Conservation (phyloP, 2,888 invertebrate species). For the Caenorhabditis sp. region DNA sequence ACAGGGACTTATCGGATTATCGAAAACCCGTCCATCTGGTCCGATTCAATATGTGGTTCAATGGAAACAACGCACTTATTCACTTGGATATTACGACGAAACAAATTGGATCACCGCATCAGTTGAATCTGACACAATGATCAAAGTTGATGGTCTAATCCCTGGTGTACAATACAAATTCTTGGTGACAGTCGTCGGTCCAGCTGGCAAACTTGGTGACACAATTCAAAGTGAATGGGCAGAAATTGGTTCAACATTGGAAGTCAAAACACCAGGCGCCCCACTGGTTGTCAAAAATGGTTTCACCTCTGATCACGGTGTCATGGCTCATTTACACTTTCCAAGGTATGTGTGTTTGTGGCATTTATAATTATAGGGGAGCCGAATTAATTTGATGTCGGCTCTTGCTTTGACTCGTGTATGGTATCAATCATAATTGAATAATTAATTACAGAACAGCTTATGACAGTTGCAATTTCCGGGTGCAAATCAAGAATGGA, state of each 20-base stretch:
- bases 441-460: constrained; percentile 28
- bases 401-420: neutral
- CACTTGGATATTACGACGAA: constrained; percentile 54
- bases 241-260: constrained; percentile 33
- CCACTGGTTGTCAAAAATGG: constrained; percentile 54
- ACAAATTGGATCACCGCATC: constrained; percentile 68
- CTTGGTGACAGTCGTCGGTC: constrained; percentile 59
- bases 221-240: constrained; percentile 63
- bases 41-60: constrained; percentile 51
- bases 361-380: constrained; percentile 6
- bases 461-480: constrained; percentile 50
- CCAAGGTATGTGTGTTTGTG: constrained; percentile 36
- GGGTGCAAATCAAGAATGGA: constrained; percentile 44
- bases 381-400: neutral
- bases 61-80: constrained; percentile 58
- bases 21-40: constrained; percentile 42
- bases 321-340: constrained; percentile 57
- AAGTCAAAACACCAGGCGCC: constrained; percentile 34
- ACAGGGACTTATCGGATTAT: constrained; percentile 45
- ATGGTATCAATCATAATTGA: constrained; percentile 1
- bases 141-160: constrained; percentile 63
- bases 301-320: constrained; percentile 61
- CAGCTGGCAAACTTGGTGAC: constrained; percentile 61
- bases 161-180: constrained; percentile 68
- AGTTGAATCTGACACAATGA: constrained; percentile 57